These are phyloP conservation scores for Cancer borealis DNA, from an alignment of 2,888 invertebrate species.

Conservation along the genomic window DNA sequence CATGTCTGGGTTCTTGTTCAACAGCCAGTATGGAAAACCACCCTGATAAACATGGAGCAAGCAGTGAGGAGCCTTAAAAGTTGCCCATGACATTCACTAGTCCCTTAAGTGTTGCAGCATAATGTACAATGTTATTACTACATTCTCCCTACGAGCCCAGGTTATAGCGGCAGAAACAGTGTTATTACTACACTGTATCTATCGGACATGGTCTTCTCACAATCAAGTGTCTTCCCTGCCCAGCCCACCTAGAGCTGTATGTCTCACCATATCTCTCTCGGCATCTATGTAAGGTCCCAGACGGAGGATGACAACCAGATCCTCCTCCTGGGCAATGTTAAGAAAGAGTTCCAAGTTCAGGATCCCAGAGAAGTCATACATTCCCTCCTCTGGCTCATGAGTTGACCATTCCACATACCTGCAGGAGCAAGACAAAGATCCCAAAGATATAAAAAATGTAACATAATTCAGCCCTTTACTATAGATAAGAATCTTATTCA, in stretches of 20 bases:
- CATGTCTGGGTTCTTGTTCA: slow-evolving; percentile 85
- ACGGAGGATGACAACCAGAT: slow-evolving; percentile 82
- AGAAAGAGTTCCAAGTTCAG: slow-evolving; percentile 80
- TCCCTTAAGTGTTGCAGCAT: background rate
- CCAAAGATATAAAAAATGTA: background rate
- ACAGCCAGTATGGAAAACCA: slow-evolving; percentile 89
- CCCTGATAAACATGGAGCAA: slow-evolving; percentile 81
- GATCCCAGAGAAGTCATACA: slow-evolving; percentile 81
- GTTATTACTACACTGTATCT: background rate
- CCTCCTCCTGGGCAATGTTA: slow-evolving; percentile 81
- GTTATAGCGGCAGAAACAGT: too few species aligned
- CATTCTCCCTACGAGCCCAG: too few species aligned
- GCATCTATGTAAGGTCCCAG: slow-evolving; percentile 83
- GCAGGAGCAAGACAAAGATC: background rate
- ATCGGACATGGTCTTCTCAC: background rate
- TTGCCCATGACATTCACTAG: background rate
- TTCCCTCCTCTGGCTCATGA: slow-evolving; percentile 80
- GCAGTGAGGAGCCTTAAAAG: background rate
- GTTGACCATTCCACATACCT: slow-evolving; percentile 80
- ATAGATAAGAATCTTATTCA: background rate
- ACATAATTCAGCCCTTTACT: background rate
- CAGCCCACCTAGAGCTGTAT: too few species aligned
- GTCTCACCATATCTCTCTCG: slow-evolving; percentile 82
- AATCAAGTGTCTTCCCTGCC: too few species aligned
- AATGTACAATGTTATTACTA: too few species aligned